phyloP scores from a whole-genome alignment of 2,797 vertebrate species.

The Rhinophrynus dorsalis region DNA sequence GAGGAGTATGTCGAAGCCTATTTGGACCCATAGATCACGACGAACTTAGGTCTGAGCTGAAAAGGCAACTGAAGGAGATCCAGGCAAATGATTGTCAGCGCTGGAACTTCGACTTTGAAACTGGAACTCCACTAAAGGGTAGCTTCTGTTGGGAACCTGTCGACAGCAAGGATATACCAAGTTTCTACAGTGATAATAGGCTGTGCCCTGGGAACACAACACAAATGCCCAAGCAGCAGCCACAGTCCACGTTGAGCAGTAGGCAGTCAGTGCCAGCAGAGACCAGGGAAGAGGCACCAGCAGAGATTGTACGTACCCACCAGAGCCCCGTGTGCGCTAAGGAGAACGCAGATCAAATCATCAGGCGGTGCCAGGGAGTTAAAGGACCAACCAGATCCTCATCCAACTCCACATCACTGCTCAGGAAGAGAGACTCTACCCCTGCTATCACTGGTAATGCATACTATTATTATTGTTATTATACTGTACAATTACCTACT shows the following conservation, averaged over 20 bases:
- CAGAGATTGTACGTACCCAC: not conserved
- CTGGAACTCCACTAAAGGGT: slow-evolving; percentile 31
- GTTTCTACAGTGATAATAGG: slow-evolving; percentile 30
- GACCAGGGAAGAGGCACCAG: slow-evolving; percentile 16
- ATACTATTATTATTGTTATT: too few species aligned
- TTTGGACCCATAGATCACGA: slow-evolving; percentile 46
- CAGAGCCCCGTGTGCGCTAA: not conserved
- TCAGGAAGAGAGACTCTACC: slow-evolving; percentile 29
- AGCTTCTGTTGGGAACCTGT: slow-evolving; percentile 38
- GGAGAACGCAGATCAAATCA: slow-evolving; percentile 15
- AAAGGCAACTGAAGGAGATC: slow-evolving; percentile 43
- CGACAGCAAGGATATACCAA: slow-evolving; percentile 27
- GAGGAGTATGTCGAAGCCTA: slow-evolving; percentile 33
- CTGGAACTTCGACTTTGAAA: slow-evolving; percentile 47
- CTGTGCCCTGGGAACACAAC: not conserved
- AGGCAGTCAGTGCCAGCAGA: slow-evolving; percentile 6
- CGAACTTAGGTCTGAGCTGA: slow-evolving; percentile 35
- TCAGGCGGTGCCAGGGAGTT: slow-evolving; percentile 31
- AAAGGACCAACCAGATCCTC: slow-evolving; percentile 24
- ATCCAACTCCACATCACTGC: not conserved
- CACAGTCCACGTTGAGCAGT: not conserved
- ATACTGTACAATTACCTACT: too few species aligned
- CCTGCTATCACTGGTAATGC: slow-evolving; percentile 32
- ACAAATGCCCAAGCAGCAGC: not conserved
- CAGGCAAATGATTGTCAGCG: slow-evolving; percentile 40